Evolutionary conservation across 2,113 vertebrate genomes (phyloP).

Genomic region (Heteronetta atricapilla): DNA sequence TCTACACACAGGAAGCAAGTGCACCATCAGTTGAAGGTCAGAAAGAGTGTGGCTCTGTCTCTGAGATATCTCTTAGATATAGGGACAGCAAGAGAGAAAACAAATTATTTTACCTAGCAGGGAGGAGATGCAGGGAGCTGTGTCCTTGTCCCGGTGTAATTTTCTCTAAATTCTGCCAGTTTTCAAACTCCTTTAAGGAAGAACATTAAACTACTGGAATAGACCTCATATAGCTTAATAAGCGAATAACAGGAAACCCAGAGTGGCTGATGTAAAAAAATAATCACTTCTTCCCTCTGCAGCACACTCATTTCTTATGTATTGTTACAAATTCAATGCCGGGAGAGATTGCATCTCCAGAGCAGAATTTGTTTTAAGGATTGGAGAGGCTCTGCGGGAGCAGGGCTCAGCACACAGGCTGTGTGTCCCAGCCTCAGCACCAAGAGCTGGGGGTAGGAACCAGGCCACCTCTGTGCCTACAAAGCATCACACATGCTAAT

Average conservation of each 20-base stretch:
- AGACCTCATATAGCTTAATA: background rate
- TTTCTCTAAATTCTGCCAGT: background rate
- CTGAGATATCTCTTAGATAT: background rate
- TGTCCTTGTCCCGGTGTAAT: background rate
- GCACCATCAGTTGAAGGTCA: accelerated
- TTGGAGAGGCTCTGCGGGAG: background rate
- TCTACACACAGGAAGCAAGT: background rate
- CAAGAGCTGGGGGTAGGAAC: background rate
- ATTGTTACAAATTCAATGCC: background rate
- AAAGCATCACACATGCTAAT: background rate
- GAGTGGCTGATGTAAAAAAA: background rate
- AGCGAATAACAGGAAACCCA: background rate
- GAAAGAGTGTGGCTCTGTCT: accelerated
- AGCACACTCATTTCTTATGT: background rate
- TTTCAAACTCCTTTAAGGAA: background rate
- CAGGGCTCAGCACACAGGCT: accelerated
- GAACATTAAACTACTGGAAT: background rate
- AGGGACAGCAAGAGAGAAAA: background rate
- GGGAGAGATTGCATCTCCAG: background rate
- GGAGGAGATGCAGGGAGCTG: background rate
- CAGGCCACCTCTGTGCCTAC: background rate
- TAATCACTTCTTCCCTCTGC: background rate
- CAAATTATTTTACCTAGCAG: background rate
- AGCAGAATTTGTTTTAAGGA: background rate
- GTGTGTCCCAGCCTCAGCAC: no score